Evolutionary conservation across 1,140 invertebrate species (phyloP), one percentile per base, ranked within the genome.

Genomic region (Potamilus streckersoni): DNA sequence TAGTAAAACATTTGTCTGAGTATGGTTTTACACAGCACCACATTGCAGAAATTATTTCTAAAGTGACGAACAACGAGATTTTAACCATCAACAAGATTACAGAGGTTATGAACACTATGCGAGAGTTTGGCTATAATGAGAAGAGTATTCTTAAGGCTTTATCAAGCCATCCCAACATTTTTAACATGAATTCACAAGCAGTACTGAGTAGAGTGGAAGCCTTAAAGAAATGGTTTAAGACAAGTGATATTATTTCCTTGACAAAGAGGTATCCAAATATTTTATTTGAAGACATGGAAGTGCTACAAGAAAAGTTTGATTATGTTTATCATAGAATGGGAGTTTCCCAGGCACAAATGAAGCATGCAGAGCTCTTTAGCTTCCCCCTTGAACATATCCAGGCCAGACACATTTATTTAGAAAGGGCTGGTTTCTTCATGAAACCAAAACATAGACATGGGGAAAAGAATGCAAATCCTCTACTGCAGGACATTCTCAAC

Each of bases 321-420:
- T 88, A 88, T 76, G 84, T 87, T 23, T 83, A 79, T 76, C 65
- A 74, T 58, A 63, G 76, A 55, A 86, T 88, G 85, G 82, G 82
- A 27, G 76, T 87, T 13, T 75, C 84, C 12, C 84, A 86, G 58
- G 69, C 76, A 63, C 84, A 86, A 55, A 86, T 88, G 82, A 78
- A 81, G 58, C 76, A 79, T 69, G 76, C 82, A 14, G 62, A 77
- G 58, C 70, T 86, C 66, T 85, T 88, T 67, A 74, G 68, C n/a
- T 78, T 85, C 73, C 68, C 82, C 13, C 69, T 88, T 0, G 67
- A 80, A 17, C 82, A 86, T 71, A 82, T 88, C 60, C 73, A 77
- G 38, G 64, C 69, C 15, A 56, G 87, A 56, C 87, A 88, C 72
- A 69, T 79, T 49, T 88, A 85, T 78, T 58, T 87, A 11, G 67